These are phyloP conservation scores for Uromys caudimaculatus DNA, from an alignment of 2,797 vertebrate species.

Conservation along the genomic window DNA sequence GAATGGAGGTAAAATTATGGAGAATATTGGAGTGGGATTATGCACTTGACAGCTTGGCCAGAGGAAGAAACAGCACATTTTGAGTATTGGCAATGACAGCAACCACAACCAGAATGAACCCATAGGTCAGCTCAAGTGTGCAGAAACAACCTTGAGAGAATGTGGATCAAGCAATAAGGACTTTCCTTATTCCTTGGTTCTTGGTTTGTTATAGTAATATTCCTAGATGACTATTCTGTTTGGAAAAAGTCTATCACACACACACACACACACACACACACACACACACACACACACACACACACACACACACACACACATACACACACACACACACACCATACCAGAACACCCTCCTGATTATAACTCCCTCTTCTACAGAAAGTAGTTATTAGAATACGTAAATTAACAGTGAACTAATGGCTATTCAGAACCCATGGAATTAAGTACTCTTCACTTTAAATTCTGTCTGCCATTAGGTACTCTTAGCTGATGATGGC, in stretches of 20 bases:
- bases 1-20: not conserved
- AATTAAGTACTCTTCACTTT: constrained; percentile 74
- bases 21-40: not conserved
- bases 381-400: constrained; percentile 73
- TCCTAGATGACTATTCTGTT: not conserved
- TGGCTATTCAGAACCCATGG: constrained; percentile 72
- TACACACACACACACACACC: not conserved
- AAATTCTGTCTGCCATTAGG: constrained; percentile 72
- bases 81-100: not conserved
- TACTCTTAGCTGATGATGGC: constrained; percentile 58
- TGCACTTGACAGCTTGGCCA: not conserved
- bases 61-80: no score
- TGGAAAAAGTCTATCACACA: not conserved
- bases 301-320: not conserved
- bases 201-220: constrained; percentile 13
- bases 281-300: no score
- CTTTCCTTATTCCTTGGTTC: not conserved
- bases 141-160: not conserved
- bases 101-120: not conserved
- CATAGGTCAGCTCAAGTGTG: not conserved
- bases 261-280: not conserved
- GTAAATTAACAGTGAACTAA: constrained; percentile 74
- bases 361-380: constrained; percentile 56
- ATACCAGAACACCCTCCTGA: not conserved
- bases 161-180: not conserved